Conservation (phyloP, 2,888 invertebrate genomes). For the Creontiades dilutus region DNA sequence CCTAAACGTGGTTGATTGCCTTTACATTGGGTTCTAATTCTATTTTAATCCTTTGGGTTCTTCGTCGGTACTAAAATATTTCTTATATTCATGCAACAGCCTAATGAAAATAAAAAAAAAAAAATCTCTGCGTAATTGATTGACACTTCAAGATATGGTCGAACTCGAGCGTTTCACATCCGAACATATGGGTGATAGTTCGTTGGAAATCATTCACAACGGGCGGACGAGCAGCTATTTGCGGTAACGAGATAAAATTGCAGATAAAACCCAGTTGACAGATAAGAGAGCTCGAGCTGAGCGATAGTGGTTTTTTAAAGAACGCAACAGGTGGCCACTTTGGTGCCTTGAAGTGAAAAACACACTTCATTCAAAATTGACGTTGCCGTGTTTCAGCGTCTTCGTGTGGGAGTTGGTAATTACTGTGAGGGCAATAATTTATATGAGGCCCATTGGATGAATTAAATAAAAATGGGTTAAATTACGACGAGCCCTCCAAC, state of each 20-base stretch:
- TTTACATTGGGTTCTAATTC: too few species aligned
- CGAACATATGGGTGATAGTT: conserved; percentile 14
- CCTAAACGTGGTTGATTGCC: too few species aligned
- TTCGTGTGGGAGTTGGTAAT: not conserved
- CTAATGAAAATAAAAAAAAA: too few species aligned
- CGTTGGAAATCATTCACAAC: not conserved
- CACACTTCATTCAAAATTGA: conserved; percentile 30
- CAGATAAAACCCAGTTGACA: conserved; percentile 22
- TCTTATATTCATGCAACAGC: too few species aligned
- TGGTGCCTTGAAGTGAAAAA: not conserved
- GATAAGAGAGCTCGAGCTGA: conserved; percentile 5
- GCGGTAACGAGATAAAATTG: conserved; percentile 19
- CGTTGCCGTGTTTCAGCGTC: not conserved
- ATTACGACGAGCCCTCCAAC: too few species aligned
- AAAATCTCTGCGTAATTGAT: too few species aligned
- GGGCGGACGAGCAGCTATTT: not conserved
- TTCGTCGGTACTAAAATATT: too few species aligned
- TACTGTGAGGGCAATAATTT: too few species aligned
- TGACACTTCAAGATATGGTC: too few species aligned
- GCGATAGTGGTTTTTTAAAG: conserved; percentile 17
- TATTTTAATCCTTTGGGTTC: too few species aligned
- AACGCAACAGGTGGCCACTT: conserved; percentile 34
- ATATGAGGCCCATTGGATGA: too few species aligned
- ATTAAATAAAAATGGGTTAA: too few species aligned
- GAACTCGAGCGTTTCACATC: not conserved